These are phyloP conservation scores for Lepidotrigona ventralis DNA, from an alignment of 1,140 invertebrate species.

Conservation along the genomic window DNA sequence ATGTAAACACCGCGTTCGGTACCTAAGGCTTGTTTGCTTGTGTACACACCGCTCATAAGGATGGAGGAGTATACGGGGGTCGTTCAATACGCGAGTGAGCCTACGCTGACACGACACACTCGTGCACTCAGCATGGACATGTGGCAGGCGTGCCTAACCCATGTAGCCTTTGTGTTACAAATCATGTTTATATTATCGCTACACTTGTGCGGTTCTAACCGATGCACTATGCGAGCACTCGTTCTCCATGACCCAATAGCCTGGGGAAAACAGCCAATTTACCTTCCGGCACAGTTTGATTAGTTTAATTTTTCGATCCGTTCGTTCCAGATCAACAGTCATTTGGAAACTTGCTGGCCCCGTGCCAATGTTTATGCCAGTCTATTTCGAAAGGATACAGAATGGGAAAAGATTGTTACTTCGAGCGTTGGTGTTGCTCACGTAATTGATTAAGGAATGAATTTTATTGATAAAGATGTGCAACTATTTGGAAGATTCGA, in stretches of 20 bases:
- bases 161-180: conserved; percentile 79
- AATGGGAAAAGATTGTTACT: background rate
- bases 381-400: background rate
- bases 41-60: conserved; percentile 65
- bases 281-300: conserved; percentile 48
- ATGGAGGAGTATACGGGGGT: conserved; percentile 54
- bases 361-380: background rate
- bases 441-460: too few relatives aligned
- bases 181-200: conserved; percentile 80
- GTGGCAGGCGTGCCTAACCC: conserved; percentile 76
- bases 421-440: background rate
- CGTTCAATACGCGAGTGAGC: conserved; percentile 60
- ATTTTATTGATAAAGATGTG: too few relatives aligned
- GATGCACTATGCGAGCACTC: conserved; percentile 53
- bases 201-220: conserved; percentile 69
- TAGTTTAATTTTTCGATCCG: conserved; percentile 61
- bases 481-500: too few relatives aligned
- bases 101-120: conserved; percentile 58
- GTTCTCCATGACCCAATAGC: conserved; percentile 71
- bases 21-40: conserved; percentile 74
- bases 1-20: conserved; percentile 70
- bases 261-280: conserved; percentile 72
- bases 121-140: conserved; percentile 68
- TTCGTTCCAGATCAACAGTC: background rate
- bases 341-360: background rate